Base-by-base conservation (phyloP, 92 coral and sea anemone genomes). In the Epizoanthus rinbou region DNA sequence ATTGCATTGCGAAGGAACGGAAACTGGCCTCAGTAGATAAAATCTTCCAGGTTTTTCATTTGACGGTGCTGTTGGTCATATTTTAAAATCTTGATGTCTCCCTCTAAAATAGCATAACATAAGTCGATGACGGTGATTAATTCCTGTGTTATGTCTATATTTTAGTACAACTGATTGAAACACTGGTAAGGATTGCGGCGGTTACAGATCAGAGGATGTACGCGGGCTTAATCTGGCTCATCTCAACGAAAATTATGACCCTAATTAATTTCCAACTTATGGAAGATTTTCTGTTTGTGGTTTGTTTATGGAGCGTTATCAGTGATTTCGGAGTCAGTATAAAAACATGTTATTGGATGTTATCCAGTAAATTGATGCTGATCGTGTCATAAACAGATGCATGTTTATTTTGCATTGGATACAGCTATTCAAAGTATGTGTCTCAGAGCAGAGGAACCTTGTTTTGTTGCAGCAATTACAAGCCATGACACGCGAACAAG, bases 271-370 rank as follows among this genome's bases (percentile, higher is more conserved):
- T 72, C 15, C 76, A 47, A 43, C 59, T 28, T 47, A 21, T 72
- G 35, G 0, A 72, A 16, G 47, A 13, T 9, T 71, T 28, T 19
- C 10, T 9, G n/a, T 43, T 72, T 72, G 60, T 4, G 60, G 60
- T 22, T 72, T 72, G 76, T 71, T 71, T 71, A 43, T 18, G 13
- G 76, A 72, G 60, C 33, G 31, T 72, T 72, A 72, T 72, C 76
- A 72, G 76, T 22, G 57, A 16, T 39, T 18, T 43, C 33, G 60
- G 56, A 9, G 10, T 16, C 75, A 43, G 75, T 39, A 22, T 37
- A 23, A n/a, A 18, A 70, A 41, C 69, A 64, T 24, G 6, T 64
- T 24, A 64, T 11, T 22, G 9, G n/a, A 25, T 64, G 69, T 33
- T 17, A 64, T 64, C 28, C 69, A 16, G 69, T 11, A 25, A 64